A percentile compares a stretch with the other conserved stretches of the same genome.
phyloP scores from a whole-genome alignment of 2,113 vertebrate genomes.

The Sakesphorus luctuosus region DNA sequence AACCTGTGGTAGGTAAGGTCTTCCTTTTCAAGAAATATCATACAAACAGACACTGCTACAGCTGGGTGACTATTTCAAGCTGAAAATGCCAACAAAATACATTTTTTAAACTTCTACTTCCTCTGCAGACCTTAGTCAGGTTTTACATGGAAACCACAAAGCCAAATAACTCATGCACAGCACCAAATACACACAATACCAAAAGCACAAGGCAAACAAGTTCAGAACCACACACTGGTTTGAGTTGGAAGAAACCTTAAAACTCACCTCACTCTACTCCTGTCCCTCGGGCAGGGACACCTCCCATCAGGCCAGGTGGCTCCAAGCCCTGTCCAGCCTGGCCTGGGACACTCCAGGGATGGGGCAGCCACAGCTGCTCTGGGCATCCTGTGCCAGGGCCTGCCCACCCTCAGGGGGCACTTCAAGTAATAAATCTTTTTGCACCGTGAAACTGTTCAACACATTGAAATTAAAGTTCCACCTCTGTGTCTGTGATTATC shows the following conservation, averaged over 20 bases:
- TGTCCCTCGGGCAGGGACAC: neutral
- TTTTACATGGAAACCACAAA: neutral
- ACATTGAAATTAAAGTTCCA: neutral
- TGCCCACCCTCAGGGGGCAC: fast-evolving
- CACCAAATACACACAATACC: neutral
- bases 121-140: neutral
- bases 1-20: neutral
- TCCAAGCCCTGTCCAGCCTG: fast-evolving
- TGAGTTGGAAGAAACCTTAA: neutral
- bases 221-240: neutral
- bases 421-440: neutral
- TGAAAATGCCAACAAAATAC: neutral
- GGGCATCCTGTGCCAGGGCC: neutral
- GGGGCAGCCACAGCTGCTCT: neutral
- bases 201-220: fast-evolving
- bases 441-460: neutral
- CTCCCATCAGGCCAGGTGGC: fast-evolving
- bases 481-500: too few species aligned
- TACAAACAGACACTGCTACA: fast-evolving
- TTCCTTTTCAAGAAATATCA: neutral
- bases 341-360: neutral
- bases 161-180: fast-evolving
- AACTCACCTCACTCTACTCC: fast-evolving
- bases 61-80: neutral
- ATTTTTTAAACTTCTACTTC: neutral